Percentiles rank a stretch among this genome's conserved stretches.
Evolutionary conservation across 1,140 invertebrate species (phyloP).

Genomic region (Leptonema lineaticorne): DNA sequence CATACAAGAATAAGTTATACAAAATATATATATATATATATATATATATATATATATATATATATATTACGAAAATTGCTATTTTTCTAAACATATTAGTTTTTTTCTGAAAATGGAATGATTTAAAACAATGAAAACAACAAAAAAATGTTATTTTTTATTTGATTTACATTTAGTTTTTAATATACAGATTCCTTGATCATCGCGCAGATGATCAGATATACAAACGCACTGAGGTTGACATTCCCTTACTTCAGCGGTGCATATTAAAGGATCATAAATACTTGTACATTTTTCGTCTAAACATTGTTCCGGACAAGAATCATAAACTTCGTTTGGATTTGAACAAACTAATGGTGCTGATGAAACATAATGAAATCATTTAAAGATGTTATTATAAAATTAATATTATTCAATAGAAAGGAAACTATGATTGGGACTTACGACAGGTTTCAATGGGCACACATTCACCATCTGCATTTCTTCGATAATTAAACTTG

Average conservation of each 20-base stretch:
- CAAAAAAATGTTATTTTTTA: too few species aligned
- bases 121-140: too few species aligned
- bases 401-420: not conserved
- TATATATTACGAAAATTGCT: too few species aligned
- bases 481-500: constrained; percentile 28
- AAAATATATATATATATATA: too few species aligned
- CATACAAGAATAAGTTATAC: too few species aligned
- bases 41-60: too few species aligned
- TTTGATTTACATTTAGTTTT: not conserved
- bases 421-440: not conserved
- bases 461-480: constrained; percentile 28
- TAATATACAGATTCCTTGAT: constrained; percentile 8
- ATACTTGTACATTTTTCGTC: constrained; percentile 21
- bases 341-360: constrained; percentile 7
- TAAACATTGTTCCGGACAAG: constrained; percentile 21
- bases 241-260: constrained; percentile 15
- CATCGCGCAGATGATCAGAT: not conserved
- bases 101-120: too few species aligned
- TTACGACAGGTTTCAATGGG: constrained; percentile 34
- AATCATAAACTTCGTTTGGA: constrained; percentile 21
- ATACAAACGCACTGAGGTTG: constrained; percentile 14
- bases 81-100: too few species aligned
- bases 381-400: not conserved
- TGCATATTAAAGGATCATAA: not conserved
- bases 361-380: not conserved